A percentile compares a stretch with the other conserved stretches of the same genome.
phyloP scores from a whole-genome alignment of 2,797 vertebrate species.

The Iguana delicatissima region DNA sequence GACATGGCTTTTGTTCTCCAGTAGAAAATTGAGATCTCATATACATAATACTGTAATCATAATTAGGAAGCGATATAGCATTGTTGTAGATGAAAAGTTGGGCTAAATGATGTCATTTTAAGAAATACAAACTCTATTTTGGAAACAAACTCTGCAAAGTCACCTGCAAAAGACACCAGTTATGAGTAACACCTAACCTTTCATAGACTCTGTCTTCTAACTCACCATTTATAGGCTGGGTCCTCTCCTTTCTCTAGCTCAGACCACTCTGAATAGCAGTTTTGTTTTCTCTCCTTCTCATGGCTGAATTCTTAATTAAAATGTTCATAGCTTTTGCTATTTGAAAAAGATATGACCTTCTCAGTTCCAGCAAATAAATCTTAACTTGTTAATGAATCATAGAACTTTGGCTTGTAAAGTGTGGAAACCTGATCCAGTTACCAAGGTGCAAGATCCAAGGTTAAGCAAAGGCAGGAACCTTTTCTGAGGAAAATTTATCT shows the following conservation, averaged over 20 bases:
- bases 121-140: background rate
- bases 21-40: background rate
- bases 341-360: background rate
- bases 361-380: background rate
- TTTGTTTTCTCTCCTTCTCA: background rate
- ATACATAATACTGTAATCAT: background rate
- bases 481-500: too few species aligned
- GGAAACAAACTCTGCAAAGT: background rate
- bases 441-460: background rate
- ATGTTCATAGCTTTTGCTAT: background rate
- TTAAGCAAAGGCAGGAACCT: background rate
- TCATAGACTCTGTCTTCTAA: background rate
- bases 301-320: background rate
- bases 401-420: background rate
- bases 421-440: background rate
- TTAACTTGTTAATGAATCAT: background rate
- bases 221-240: background rate
- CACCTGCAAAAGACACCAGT: background rate
- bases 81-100: background rate
- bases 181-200: background rate
- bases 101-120: background rate
- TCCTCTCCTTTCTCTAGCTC: background rate
- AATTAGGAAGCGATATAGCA: background rate
- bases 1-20: background rate
- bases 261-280: background rate